Base-by-base conservation (phyloP, 30 jellyfish, hydroid and myxozoan genomes). In the Pelagia noctiluca region DNA sequence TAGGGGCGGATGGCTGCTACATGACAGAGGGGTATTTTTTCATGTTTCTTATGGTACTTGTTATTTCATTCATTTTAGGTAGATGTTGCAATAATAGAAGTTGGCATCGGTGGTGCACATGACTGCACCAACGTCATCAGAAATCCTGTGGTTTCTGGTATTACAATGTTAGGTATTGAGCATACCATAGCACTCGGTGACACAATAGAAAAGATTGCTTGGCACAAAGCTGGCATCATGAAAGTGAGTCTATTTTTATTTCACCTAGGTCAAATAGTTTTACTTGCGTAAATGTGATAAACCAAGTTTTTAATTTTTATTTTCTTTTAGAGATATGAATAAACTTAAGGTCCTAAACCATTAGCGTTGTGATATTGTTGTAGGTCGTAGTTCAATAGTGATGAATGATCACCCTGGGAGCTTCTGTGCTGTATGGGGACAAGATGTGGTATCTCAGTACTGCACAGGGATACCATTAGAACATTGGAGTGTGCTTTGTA, bases 171-270 rank as follows among this genome's bases (percentile, higher is more conserved):
- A 46, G 99, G 89, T 22, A 38, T 87, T 42, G 99, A 93, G 28
- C 99, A 93, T 69, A 78, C 93, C 0, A 33, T 74, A 1, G 90
- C 74, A 37, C 96, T 93, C 46, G 99, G 99, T 0, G 68, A 75
- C 35, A 83, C 96, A 34, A 76, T 93, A 11, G 89, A 88, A 50
- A 71, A 93, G 48, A 93, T 93, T 76, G 97, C 99, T 10, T 88
- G 96, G 97, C 97, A 93, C 57, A 93, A 93, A 78, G 91, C 97
- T 64, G 99, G 99, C 0, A 84, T 93, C 25, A 93, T 93, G 96
- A 93, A 93, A 92, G 98, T 92, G 47, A 29, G 35, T 26, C 25
- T 13, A n/a, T n/a, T n/a, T n/a, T n/a, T n/a, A n/a, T n/a, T n/a
- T n/a, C n/a, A n/a, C n/a, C n/a, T n/a, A n/a, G n/a, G n/a, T n/a